Base-by-base conservation (phyloP, 92 coral and sea anemone genomes). In the Palythoa grandis region DNA sequence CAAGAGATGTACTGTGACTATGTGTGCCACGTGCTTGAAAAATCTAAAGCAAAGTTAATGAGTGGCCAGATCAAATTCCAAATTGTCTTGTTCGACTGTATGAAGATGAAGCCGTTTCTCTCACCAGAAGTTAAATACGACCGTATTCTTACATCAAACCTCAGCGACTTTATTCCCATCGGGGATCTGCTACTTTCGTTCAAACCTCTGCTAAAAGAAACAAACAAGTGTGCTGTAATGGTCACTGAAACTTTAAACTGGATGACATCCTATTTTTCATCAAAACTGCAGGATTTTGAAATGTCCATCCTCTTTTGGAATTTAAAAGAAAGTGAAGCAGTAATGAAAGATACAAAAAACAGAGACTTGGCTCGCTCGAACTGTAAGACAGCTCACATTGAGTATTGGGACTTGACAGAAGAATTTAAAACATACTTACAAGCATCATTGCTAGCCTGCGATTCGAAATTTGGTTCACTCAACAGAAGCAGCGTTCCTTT, bases 241-340 rank as follows among this genome's bases (percentile, higher is more conserved):
- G 70, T 88, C 24, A 93, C 95, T 12, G 95, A 93, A 66, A 72
- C 89, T 24, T 76, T 47, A 11, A 88, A 88, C 69, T 93, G 95
- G 95, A 2, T 78, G 35, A 29, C 35, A 29, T 0, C 35, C 35
- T 86, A 50, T 71, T 77, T 58, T 67, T 76, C 58, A 2, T 63
- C 57, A 77, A 47, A 7, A 25, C 19, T 84, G 52, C 1, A 11
- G 0, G 19, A 14, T 13, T 23, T 73, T 25, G 40, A 52, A 66
- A 37, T 3, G 24, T 3, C 61, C 23, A 39, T 40, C 39, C 13
- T 8, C 6, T 11, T 25, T 29, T 29, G 35, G 1, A 22, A 19
- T 0, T 54, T 66, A 7, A 23, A 24, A 53, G 66, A 53, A 3
- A 71, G 82, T 69, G 74, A 57, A 69, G 78, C 70, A 29, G 90